Percentiles rank a stretch among this genome's conserved stretches.
Evolutionary conservation across 1,140 invertebrate species (phyloP).

Genomic region (Maniola jurtina): DNA sequence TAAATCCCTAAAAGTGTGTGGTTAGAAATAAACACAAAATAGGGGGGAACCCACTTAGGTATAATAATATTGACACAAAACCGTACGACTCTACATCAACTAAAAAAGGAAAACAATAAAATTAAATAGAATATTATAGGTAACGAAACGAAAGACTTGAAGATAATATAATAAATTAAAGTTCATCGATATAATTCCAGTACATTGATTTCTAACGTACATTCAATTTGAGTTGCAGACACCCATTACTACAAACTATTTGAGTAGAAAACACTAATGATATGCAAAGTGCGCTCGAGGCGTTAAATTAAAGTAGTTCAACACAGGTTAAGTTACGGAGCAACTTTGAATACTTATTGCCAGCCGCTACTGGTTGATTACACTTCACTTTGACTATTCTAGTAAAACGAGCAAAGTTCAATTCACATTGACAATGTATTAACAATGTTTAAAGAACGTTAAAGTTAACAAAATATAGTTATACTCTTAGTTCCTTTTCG

Average conservation of each 20-base stretch:
- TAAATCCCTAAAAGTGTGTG: no score
- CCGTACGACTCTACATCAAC: no score
- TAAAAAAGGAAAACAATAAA: no score
- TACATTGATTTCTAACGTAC: constrained; percentile 21
- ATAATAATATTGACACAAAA: no score
- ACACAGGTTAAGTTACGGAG: constrained; percentile 25
- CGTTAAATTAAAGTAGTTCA: constrained; percentile 41
- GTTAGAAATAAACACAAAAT: no score
- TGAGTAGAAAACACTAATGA: constrained; percentile 32
- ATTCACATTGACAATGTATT: no score
- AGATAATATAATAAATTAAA: not conserved
- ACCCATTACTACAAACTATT: constrained; percentile 21
- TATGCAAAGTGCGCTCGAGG: constrained; percentile 44
- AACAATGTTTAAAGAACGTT: no score
- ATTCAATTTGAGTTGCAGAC: constrained; percentile 29
- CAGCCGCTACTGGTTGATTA: not conserved
- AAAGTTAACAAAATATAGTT: no score
- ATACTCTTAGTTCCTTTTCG: no score
- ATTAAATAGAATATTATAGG: no score
- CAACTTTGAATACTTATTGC: constrained; percentile 27
- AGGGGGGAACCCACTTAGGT: no score
- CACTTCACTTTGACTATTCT: not conserved
- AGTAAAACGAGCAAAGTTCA: not conserved
- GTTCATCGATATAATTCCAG: not conserved
- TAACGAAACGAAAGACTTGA: no score